Evolutionary conservation across 2,888 invertebrate genomes (phyloP).

Genomic region (Tenthredo distinguenda): DNA sequence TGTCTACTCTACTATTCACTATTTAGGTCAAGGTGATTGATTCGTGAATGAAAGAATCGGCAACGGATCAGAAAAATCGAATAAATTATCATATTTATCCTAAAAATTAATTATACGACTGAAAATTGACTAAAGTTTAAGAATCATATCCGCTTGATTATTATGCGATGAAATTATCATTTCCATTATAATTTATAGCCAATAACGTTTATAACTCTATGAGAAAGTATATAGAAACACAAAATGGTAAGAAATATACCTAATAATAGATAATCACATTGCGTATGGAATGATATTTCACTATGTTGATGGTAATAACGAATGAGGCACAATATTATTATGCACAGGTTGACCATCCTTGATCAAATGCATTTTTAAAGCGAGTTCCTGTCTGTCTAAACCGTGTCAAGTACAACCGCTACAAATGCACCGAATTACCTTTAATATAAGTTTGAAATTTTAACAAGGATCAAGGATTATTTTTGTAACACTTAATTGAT

Average conservation of each 20-base stretch:
- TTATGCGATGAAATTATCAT: not conserved
- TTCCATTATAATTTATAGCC: not conserved
- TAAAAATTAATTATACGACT: not conserved
- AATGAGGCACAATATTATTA: not conserved
- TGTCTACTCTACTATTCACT: constrained; percentile 61
- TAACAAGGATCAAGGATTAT: not conserved
- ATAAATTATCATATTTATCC: not conserved
- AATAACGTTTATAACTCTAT: not conserved
- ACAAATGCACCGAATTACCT: not conserved
- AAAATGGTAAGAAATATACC: not conserved
- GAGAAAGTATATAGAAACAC: not conserved
- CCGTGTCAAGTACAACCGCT: constrained; percentile 46
- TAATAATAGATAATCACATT: not conserved
- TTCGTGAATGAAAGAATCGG: constrained; percentile 55
- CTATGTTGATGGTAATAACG: not conserved
- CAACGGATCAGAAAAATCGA: not conserved
- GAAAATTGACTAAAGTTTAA: not conserved
- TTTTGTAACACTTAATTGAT: not conserved
- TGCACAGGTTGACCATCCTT: constrained; percentile 33
- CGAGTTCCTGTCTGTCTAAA: constrained; percentile 31
- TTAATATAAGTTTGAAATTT: not conserved
- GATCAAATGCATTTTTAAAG: constrained; percentile 22
- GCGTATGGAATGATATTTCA: not conserved
- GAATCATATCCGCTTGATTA: not conserved
- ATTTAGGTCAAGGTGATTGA: constrained; percentile 69